These are phyloP conservation scores for Sciurus vulgaris DNA, from an alignment of 2,797 vertebrate species.

Conservation along the genomic window DNA sequence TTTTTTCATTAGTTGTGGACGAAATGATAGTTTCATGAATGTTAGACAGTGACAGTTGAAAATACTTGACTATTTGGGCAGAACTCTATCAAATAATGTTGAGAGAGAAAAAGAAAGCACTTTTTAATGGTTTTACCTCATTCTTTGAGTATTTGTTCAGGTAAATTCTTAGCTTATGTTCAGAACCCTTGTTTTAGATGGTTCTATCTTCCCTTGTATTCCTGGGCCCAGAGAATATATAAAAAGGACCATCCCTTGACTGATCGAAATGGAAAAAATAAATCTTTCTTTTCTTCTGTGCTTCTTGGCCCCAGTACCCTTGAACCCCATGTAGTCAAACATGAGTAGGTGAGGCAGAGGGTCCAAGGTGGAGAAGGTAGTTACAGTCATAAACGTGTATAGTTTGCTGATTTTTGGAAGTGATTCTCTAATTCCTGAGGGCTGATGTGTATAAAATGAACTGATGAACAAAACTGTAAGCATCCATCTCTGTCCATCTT, in stretches of 20 bases:
- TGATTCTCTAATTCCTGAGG: background rate
- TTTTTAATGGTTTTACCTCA: background rate
- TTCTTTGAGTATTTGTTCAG: background rate
- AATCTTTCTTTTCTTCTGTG: background rate
- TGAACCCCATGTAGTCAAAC: background rate
- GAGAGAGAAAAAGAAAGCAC: background rate
- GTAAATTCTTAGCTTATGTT: background rate
- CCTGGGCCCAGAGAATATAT: background rate
- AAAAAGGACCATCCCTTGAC: background rate
- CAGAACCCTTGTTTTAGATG: background rate
- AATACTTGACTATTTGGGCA: background rate
- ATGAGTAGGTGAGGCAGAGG: background rate
- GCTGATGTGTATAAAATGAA: background rate
- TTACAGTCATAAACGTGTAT: background rate
- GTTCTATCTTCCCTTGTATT: slow-evolving; percentile 2
- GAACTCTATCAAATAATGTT: background rate
- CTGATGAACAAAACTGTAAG: background rate
- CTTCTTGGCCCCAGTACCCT: background rate
- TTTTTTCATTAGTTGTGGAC: background rate
- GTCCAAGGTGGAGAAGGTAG: background rate
- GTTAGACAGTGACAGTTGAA: background rate
- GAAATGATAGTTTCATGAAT: background rate
- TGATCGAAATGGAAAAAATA: background rate
- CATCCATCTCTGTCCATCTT: background rate
- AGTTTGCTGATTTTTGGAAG: background rate